These are phyloP conservation scores for Astreopora myriophthalma DNA, from an alignment of 64 coral and sea anemone genomes.

Conservation along the genomic window DNA sequence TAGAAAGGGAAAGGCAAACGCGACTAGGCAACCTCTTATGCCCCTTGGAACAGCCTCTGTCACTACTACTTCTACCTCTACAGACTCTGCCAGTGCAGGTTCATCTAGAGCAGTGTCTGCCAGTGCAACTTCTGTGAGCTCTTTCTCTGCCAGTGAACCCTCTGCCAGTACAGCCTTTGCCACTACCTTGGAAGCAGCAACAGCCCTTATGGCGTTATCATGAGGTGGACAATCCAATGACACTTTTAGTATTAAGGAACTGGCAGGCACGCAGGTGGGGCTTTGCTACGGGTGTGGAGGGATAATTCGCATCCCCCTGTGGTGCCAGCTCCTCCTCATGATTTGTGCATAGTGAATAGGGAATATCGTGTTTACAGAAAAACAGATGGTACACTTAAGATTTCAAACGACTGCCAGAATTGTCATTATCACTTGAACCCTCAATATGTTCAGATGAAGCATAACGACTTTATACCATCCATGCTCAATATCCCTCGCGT, in stretches of 20 bases:
- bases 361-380: slow-evolving; percentile 50
- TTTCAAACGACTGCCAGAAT: slow-evolving; percentile 62
- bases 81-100: background rate
- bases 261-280: slow-evolving; percentile 54
- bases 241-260: slow-evolving; percentile 49
- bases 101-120: background rate
- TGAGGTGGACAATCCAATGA: background rate
- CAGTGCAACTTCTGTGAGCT: background rate
- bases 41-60: background rate
- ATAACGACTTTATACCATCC: slow-evolving; percentile 52
- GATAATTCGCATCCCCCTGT: slow-evolving; percentile 35
- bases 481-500: slow-evolving; percentile 40
- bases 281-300: slow-evolving; percentile 59
- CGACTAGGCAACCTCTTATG: slow-evolving; percentile 37
- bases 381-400: slow-evolving; percentile 23
- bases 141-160: background rate
- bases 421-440: slow-evolving; percentile 59
- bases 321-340: slow-evolving; percentile 43
- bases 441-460: slow-evolving; percentile 37
- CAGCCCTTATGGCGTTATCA: slow-evolving; percentile 60
- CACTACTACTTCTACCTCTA: background rate
- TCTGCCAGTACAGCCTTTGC: background rate
- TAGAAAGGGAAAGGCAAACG: slow-evolving; percentile 67
- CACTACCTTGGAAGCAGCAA: slow-evolving; percentile 43
- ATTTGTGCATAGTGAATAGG: slow-evolving; percentile 43